These are phyloP conservation scores for Chouioia cunea DNA, from an alignment of 2,888 invertebrate species.

Conservation along the genomic window DNA sequence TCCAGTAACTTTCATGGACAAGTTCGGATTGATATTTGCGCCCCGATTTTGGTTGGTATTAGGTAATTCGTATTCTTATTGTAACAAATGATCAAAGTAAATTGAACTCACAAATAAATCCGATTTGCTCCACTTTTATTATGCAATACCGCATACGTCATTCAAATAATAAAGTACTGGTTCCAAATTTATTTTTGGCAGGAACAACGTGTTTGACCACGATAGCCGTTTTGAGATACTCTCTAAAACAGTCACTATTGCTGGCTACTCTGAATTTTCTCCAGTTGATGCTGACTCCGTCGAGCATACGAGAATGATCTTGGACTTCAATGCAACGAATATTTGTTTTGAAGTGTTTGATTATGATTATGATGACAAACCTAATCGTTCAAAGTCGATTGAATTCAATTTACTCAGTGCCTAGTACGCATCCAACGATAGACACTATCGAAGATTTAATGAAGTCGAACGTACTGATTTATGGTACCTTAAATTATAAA, in stretches of 20 bases:
- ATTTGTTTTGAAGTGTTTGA: slow-evolving; percentile 40
- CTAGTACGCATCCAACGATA: slow-evolving; percentile 45
- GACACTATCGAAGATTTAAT: slow-evolving; percentile 41
- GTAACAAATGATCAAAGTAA: neutral
- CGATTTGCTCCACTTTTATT: no score
- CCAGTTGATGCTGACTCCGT: slow-evolving; percentile 44
- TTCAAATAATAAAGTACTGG: no score
- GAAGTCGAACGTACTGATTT: neutral
- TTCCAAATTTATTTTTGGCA: no score
- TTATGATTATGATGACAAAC: slow-evolving; percentile 46
- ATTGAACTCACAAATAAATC: no score
- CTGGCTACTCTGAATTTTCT: slow-evolving; percentile 47
- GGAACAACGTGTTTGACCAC: neutral
- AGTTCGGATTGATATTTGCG: slow-evolving; percentile 4
- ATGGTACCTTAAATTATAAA: slow-evolving; percentile 17
- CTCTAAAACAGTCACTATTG: neutral
- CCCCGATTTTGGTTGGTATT: slow-evolving; percentile 3
- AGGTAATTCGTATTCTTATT: slow-evolving; percentile 2
- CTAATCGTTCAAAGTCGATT: slow-evolving; percentile 50
- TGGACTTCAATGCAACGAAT: slow-evolving; percentile 33
- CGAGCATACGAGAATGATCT: slow-evolving; percentile 41
- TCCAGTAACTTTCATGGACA: neutral
- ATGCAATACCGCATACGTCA: no score
- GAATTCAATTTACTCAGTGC: slow-evolving; percentile 47
- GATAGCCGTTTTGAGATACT: neutral